Conservation (phyloP, 2,888 invertebrate genomes). For the Ligdia adustata region DNA sequence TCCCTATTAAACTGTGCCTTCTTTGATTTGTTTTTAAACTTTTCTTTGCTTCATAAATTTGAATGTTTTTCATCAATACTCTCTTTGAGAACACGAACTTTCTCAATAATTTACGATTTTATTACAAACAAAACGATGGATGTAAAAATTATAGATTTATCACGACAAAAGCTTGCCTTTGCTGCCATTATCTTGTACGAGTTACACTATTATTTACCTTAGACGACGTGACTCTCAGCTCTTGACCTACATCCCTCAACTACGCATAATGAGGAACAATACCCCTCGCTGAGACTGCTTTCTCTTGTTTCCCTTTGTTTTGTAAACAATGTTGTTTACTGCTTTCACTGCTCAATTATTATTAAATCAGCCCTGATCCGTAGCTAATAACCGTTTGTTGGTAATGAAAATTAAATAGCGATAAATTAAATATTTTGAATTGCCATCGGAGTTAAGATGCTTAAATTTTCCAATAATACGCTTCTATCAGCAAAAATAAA, state of each 20-base stretch:
- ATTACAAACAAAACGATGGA: too few relatives aligned
- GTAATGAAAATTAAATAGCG: background rate
- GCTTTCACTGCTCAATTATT: constrained; percentile 19
- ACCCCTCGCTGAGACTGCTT: constrained; percentile 6
- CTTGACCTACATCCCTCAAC: constrained; percentile 17
- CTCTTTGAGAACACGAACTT: too few relatives aligned
- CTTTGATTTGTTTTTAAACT: too few relatives aligned
- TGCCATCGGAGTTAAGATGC: too few relatives aligned
- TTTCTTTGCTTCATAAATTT: background rate
- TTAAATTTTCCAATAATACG: too few relatives aligned
- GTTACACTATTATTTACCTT: too few relatives aligned
- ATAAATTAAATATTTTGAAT: background rate
- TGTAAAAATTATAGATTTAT: too few relatives aligned
- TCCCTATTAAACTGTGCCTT: background rate
- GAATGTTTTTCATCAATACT: too few relatives aligned
- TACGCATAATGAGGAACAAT: constrained; percentile 17
- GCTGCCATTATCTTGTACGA: too few relatives aligned
- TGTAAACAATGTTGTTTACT: constrained; percentile 23
- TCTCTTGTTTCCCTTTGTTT: constrained; percentile 21
- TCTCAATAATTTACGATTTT: too few relatives aligned
- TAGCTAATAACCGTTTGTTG: background rate
- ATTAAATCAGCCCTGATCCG: background rate
- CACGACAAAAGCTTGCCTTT: too few relatives aligned
- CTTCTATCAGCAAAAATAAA: too few relatives aligned
- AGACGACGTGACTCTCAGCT: constrained; percentile 1